phyloP scores from a whole-genome alignment of 2,888 invertebrate genomes.

The Ypsolopha sequella region DNA sequence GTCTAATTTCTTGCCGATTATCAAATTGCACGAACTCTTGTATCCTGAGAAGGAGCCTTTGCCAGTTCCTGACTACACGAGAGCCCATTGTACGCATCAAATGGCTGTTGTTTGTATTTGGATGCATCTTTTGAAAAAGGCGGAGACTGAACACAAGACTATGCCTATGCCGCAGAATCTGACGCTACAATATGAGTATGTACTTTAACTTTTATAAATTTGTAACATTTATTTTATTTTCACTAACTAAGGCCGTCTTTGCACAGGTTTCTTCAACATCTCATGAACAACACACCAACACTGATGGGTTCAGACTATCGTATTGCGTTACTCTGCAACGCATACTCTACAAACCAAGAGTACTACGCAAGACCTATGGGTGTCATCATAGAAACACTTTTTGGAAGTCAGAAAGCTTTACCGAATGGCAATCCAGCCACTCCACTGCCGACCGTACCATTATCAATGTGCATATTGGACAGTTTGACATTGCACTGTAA shows the following conservation, averaged over 20 bases:
- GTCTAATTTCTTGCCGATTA: slow-evolving; percentile 89
- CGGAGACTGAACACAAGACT: slow-evolving; percentile 86
- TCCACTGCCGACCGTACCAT: slow-evolving; percentile 82
- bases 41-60: slow-evolving; percentile 94
- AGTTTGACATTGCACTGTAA: slow-evolving; percentile 96
- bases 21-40: slow-evolving; percentile 90
- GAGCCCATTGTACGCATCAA: slow-evolving; percentile 87
- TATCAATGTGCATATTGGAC: slow-evolving; percentile 93
- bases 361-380: slow-evolving; percentile 94
- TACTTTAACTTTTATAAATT: slow-evolving; percentile 13
- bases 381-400: slow-evolving; percentile 88
- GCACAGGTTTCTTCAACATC: slow-evolving; percentile 85
- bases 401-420: slow-evolving; percentile 75
- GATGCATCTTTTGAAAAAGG: slow-evolving; percentile 96
- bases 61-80: slow-evolving; percentile 89
- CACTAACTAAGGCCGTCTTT: slow-evolving; percentile 14
- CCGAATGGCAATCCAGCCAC: slow-evolving; percentile 64
- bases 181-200: slow-evolving; percentile 86
- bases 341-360: slow-evolving; percentile 94
- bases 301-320: slow-evolving; percentile 90
- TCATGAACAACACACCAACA: slow-evolving; percentile 77
- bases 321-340: slow-evolving; percentile 93
- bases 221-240: slow-evolving; percentile 2
- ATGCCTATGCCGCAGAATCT: slow-evolving; percentile 86
- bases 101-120: slow-evolving; percentile 97